Evolutionary conservation across 2,888 invertebrate genomes (phyloP).

Genomic region (Hipparchia semele): DNA sequence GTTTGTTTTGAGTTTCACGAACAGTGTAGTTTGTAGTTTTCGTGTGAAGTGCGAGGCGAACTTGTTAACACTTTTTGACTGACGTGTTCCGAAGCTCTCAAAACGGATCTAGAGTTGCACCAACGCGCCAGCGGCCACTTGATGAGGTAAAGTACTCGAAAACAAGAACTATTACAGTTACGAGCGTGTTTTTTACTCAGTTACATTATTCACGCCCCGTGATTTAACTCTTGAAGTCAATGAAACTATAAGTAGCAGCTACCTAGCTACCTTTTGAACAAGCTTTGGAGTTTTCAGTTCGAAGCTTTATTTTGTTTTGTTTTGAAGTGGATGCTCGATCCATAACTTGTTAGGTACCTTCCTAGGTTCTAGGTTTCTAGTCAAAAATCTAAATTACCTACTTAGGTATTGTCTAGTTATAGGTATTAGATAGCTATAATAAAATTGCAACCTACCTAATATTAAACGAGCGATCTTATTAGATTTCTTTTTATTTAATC

Average conservation of each 20-base stretch:
- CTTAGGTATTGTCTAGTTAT: too few species aligned
- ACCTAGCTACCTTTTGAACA: neutral
- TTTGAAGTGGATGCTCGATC: too few species aligned
- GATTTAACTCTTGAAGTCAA: conserved; percentile 46
- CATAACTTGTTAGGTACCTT: neutral
- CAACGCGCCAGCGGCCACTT: conserved; percentile 90
- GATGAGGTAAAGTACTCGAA: conserved; percentile 81
- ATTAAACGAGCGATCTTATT: too few species aligned
- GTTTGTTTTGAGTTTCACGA: conserved; percentile 46
- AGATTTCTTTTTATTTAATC: too few species aligned
- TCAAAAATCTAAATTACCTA: too few species aligned
- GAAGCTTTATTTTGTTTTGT: neutral
- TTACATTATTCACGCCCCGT: conserved; percentile 18
- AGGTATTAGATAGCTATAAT: too few species aligned
- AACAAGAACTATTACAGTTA: conserved; percentile 32
- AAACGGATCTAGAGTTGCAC: conserved; percentile 90
- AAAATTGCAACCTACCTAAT: too few species aligned
- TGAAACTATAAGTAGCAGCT: conserved; percentile 48
- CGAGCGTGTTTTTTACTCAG: neutral
- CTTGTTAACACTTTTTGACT: conserved; percentile 50
- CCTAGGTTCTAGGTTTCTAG: neutral
- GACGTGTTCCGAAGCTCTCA: conserved; percentile 76
- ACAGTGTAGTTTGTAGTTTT: conserved; percentile 42
- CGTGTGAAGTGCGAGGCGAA: conserved; percentile 57
- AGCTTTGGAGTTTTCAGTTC: neutral